Base-by-base conservation (phyloP, 2,797 vertebrate species). In the Remorina albescens region DNA sequence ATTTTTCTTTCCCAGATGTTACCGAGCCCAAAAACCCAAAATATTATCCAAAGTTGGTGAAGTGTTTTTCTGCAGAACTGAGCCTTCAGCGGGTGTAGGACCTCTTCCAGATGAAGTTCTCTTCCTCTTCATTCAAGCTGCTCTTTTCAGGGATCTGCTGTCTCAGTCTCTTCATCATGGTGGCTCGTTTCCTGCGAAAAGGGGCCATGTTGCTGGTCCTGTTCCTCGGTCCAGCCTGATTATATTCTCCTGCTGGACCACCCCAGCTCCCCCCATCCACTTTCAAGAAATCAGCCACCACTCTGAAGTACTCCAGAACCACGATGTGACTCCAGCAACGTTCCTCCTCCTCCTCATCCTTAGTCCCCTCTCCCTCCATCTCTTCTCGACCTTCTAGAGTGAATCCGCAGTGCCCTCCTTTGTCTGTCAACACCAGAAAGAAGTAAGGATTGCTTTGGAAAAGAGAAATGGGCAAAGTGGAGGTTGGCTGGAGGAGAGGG, bases 401-500 rank as follows among this genome's bases (percentile, higher is more conserved):
- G 80, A 97, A 97, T 15, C 94, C 92, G 2, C 97, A 97, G 88
- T 98, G 97, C 0, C 97, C 96, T n/a, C 96, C 96, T 0, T n/a
- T 87, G 1, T 81, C 88, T 0, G 95, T 96, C 55, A 96, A 73
- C 36, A 95, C 88, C 71, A 97, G 86, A 69, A 97, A 93, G 92
- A 98, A 97, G 67, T 94, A 96, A 4, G 96, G 96, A 76, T 94
- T 98, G 86, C 82, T 95, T 59, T 83, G 93, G 82, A 98, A 98
- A 46, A 98, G 96, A 41, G 94, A 80, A 1, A 93, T 74, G 0
- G 95, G 95, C 47, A 96, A 74, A 25, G 92, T 91, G 47, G 32
- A 88, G 15, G 76, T 73, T 0, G 94, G 86, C 0, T 92, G 89
- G 0, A 96, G 93, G 16, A 97, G 86, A 0, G 97, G 96, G 84